Evolutionary conservation across 2,113 vertebrate species (phyloP).

Genomic region (Equus quagga): DNA sequence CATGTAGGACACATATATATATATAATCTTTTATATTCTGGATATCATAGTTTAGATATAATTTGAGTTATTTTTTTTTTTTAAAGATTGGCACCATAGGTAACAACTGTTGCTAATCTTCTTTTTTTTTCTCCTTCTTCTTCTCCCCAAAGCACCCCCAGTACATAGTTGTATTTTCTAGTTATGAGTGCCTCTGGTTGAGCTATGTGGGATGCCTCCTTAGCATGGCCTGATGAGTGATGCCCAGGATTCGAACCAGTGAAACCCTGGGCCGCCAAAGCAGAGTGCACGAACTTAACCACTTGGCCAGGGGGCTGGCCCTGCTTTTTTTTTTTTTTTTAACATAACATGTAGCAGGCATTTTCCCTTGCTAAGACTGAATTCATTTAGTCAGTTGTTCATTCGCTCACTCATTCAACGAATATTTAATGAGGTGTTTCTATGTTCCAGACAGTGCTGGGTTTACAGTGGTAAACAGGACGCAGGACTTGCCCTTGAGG

Average conservation of each 20-base stretch:
- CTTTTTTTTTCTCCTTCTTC: no score
- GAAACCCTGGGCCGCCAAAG: no score
- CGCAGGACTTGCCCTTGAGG: neutral
- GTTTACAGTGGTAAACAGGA: neutral
- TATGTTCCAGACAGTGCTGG: neutral
- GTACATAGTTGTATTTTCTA: no score
- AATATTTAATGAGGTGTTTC: conserved; percentile 13
- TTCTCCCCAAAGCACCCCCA: no score
- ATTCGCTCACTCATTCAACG: conserved; percentile 19
- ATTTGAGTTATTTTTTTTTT: neutral
- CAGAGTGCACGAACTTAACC: no score
- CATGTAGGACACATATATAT: neutral
- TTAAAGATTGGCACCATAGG: no score
- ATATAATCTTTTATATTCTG: conserved; percentile 16
- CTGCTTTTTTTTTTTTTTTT: neutral
- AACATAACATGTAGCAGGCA: neutral
- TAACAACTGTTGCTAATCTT: no score
- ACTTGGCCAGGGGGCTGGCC: no score
- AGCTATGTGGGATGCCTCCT: no score
- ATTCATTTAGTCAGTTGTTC: conserved; percentile 27
- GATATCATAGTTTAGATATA: conserved; percentile 9
- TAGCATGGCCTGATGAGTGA: no score
- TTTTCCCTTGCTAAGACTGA: neutral
- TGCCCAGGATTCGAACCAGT: no score
- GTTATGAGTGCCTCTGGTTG: no score